Evolutionary conservation across 2,113 vertebrate species (phyloP).

Genomic region (Suricata suricatta): DNA sequence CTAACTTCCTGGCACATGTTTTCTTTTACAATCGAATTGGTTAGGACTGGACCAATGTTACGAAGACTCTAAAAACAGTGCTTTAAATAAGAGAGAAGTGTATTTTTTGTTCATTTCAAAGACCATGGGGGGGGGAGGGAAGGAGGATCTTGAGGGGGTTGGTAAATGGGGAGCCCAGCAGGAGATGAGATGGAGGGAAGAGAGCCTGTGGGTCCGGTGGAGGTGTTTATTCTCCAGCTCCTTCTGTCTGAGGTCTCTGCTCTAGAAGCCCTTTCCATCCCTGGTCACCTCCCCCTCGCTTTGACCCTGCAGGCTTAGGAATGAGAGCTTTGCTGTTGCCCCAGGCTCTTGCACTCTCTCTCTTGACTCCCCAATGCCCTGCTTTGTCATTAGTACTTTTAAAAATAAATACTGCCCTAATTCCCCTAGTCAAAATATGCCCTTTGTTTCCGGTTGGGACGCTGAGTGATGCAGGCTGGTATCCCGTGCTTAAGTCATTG

Average conservation of each 20-base stretch:
- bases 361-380: not conserved
- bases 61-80: not conserved
- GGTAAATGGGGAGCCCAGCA: not conserved
- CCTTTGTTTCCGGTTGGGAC: conserved; percentile 58
- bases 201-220: not conserved
- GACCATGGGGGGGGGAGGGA: rapidly evolving
- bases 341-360: not conserved
- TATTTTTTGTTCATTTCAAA: not conserved
- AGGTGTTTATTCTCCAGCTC: not conserved
- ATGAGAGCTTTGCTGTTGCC: not conserved
- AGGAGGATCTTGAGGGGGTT: not conserved
- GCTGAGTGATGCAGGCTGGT: not conserved
- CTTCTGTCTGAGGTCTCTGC: not conserved
- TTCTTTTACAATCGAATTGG: not conserved
- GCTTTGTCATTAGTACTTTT: conserved; percentile 17
- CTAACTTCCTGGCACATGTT: not conserved
- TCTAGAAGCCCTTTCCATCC: not conserved
- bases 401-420: conserved; percentile 26
- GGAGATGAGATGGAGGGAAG: not conserved
- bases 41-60: not conserved
- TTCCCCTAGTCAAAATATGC: conserved; percentile 52
- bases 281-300: not conserved
- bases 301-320: not conserved
- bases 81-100: not conserved
- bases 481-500: conserved; percentile 5